Evolutionary conservation across 2,797 vertebrate genomes (phyloP).

Genomic region (Danionella dracula): DNA sequence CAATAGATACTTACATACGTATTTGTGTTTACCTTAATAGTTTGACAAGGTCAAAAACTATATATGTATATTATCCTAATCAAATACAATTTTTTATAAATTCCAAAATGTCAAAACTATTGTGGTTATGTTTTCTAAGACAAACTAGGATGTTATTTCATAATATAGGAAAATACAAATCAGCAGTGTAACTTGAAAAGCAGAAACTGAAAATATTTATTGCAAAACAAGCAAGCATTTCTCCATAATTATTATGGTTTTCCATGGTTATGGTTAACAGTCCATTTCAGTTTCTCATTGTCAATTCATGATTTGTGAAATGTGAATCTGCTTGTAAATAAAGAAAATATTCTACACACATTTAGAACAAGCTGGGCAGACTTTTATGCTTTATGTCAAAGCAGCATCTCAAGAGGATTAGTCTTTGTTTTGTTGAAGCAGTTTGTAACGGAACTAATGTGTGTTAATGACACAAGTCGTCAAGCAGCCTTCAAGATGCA

Average conservation of each 20-base stretch:
- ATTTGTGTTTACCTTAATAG: too few relatives aligned
- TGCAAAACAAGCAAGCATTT: not conserved
- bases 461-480: not conserved
- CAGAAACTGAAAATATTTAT: not conserved
- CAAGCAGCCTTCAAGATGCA: not conserved
- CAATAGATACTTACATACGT: too few relatives aligned
- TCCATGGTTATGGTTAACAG: too few relatives aligned
- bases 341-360: not conserved
- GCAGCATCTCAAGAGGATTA: not conserved
- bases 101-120: too few relatives aligned
- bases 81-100: too few relatives aligned
- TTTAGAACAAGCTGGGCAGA: not conserved
- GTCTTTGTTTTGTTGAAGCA: not conserved
- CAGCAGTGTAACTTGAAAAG: conserved; percentile 20
- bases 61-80: too few relatives aligned
- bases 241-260: not conserved
- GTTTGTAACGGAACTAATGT: not conserved
- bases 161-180: too few relatives aligned
- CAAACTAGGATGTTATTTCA: too few relatives aligned
- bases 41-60: too few relatives aligned
- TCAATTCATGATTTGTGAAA: not conserved
- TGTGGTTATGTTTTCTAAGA: too few relatives aligned
- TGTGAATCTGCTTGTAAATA: not conserved
- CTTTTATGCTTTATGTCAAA: not conserved
- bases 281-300: not conserved